Percentiles rank a stretch among this genome's conserved stretches.
Evolutionary conservation across 2,113 vertebrate species (phyloP).

Genomic region (Pomatorhinus ruficollis): DNA sequence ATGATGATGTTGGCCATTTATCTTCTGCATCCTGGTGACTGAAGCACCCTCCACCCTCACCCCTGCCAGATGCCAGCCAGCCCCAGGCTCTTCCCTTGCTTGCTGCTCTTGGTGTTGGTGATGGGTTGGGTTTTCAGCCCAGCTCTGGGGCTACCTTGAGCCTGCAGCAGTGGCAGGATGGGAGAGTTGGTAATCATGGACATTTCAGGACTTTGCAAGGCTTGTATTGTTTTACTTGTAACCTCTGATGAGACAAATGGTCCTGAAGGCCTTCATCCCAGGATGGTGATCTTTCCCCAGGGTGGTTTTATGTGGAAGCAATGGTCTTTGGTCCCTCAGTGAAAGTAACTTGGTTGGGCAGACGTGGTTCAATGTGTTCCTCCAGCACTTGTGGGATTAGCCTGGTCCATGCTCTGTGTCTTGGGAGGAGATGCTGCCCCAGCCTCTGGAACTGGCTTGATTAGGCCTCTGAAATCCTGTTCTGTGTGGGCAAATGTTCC

Average conservation of each 20-base stretch:
- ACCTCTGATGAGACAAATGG: not conserved
- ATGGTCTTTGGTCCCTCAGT: not conserved
- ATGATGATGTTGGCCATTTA: not conserved
- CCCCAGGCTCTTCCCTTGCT: not conserved
- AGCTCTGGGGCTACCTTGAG: not conserved
- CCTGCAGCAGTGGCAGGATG: not conserved
- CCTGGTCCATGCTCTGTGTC: not conserved
- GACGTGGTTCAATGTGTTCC: not conserved
- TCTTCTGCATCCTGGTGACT: not conserved
- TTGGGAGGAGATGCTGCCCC: not conserved
- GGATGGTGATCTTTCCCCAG: not conserved
- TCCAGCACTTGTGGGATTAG: not conserved
- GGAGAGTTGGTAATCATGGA: not conserved
- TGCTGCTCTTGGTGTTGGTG: rapidly evolving
- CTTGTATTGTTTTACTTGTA: not conserved
- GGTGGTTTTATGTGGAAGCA: not conserved
- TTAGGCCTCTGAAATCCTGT: not conserved
- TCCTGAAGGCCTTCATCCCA: not conserved
- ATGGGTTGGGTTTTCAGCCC: not conserved
- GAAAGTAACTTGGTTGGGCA: not conserved
- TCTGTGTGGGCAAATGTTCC: not conserved
- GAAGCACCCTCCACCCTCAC: not conserved
- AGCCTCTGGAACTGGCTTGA: not conserved
- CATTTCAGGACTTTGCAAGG: not conserved
- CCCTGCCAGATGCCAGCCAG: not conserved